Evolutionary conservation across 1,140 invertebrate genomes (phyloP).

Genomic region (Parasteatoda tepidariorum): DNA sequence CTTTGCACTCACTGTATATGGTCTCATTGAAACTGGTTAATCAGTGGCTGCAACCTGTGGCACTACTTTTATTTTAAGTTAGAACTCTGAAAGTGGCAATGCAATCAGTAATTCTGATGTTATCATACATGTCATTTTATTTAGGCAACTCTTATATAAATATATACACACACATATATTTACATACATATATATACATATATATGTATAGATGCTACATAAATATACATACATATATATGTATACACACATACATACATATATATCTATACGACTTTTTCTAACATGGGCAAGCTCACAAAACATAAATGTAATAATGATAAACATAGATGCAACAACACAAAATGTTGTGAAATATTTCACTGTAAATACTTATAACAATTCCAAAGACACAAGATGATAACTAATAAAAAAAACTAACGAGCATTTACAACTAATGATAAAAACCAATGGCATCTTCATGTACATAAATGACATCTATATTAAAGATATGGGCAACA

Average conservation of each 20-base stretch:
- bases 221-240: background rate
- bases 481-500: conserved; percentile 50
- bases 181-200: too few species aligned
- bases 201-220: too few species aligned
- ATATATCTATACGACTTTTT: conserved; percentile 41
- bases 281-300: conserved; percentile 42
- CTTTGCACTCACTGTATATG: too few species aligned
- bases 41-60: too few species aligned
- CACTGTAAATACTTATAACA: conserved; percentile 32
- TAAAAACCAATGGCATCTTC: conserved; percentile 28
- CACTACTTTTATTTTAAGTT: too few species aligned
- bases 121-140: too few species aligned
- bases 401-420: conserved; percentile 53
- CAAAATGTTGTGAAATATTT: conserved; percentile 46
- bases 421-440: conserved; percentile 58
- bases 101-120: too few species aligned
- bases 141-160: too few species aligned
- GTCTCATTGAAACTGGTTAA: too few species aligned
- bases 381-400: conserved; percentile 45
- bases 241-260: too few species aligned
- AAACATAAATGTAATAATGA: conserved; percentile 59
- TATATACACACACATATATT: too few species aligned
- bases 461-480: conserved; percentile 59
- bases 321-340: conserved; percentile 54
- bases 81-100: too few species aligned